Evolutionary conservation across 1,140 invertebrate species (phyloP), one percentile per base, ranked within the genome.

Genomic region (Triops longicaudatus): DNA sequence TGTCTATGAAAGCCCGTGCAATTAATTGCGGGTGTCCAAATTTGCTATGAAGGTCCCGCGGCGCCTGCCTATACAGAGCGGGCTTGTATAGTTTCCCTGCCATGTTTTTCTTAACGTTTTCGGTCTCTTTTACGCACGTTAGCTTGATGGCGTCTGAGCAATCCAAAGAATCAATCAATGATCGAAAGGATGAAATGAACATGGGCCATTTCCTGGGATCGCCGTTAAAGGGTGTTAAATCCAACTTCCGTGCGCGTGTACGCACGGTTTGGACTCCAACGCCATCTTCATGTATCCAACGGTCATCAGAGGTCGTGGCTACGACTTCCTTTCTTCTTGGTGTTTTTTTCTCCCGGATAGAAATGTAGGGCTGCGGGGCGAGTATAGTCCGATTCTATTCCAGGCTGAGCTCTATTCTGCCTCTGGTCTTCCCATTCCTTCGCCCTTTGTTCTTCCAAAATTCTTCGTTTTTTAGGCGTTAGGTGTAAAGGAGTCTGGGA

Each of bases 11-110:
- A 10, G 73, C 73, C 27, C 37, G 73, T 17, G 73, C 14, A 1
- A 73, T 22, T 41, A 73, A 28, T 10, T 73, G 73, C 14, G 73
- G 73, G 73, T 73, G 73, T 17, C 73, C 73, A 10, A 73, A 73
- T 22, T 31, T 4, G 11, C 26, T 4, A 11, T 73, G 26, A 1
- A 73, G 73, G 26, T 73, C 73, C 5, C 11, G n/a, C 26, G 26
- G 10, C 4, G 73, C 73, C 27, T 73, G 4, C n/a, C 37, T 27
- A 10, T 73, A 73, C 4, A 73, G n/a, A 6, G 73, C 73, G 1
- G 73, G 73, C 27, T 73, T 73, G 73, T 22, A 22, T 4, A 73
- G 73, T 4, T 4, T 22, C 27, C 37, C 27, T 4, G 73, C 73
- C 4, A 73, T n/a, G 1, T 11, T 31, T 5, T 73, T 41, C n/a